A percentile compares a stretch with the other conserved stretches of the same genome.
These are phyloP conservation scores for Herpailurus yagouaroundi DNA, from an alignment of 2,113 vertebrate species.

Conservation along the genomic window DNA sequence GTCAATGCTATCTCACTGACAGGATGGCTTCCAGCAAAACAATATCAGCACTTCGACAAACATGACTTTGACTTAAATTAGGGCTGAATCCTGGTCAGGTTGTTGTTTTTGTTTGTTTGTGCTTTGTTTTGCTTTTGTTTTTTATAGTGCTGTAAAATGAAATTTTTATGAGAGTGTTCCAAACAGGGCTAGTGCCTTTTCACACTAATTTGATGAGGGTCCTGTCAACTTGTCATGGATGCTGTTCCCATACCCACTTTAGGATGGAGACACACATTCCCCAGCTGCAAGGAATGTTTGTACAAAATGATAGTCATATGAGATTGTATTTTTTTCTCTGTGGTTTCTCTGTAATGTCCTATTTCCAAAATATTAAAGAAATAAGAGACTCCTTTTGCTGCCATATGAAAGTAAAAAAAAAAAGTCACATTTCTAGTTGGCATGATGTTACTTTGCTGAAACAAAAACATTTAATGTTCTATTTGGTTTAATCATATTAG, in stretches of 20 bases:
- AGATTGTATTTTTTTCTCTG: background rate
- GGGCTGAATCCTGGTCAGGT: background rate
- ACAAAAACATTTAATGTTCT: background rate
- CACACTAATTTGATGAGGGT: background rate
- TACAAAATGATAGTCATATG: background rate
- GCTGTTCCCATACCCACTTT: no score
- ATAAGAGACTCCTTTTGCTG: background rate
- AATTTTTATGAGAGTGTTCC: background rate
- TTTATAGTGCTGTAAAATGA: background rate
- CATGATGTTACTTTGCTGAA: background rate
- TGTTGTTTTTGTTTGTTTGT: background rate
- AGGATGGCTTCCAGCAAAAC: background rate
- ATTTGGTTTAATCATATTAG: background rate
- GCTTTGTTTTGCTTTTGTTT: background rate
- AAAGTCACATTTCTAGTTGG: background rate
- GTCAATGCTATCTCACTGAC: background rate
- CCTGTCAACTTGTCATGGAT: background rate
- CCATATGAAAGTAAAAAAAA: background rate
- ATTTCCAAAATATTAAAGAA: background rate
- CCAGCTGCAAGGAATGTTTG: background rate
- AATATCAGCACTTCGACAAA: background rate
- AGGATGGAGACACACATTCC: background rate
- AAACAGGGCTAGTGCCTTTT: background rate
- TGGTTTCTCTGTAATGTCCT: background rate
- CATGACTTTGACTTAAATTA: background rate